These are phyloP conservation scores for Labrus mixtus DNA, from an alignment of 2,113 vertebrate species.

Conservation along the genomic window DNA sequence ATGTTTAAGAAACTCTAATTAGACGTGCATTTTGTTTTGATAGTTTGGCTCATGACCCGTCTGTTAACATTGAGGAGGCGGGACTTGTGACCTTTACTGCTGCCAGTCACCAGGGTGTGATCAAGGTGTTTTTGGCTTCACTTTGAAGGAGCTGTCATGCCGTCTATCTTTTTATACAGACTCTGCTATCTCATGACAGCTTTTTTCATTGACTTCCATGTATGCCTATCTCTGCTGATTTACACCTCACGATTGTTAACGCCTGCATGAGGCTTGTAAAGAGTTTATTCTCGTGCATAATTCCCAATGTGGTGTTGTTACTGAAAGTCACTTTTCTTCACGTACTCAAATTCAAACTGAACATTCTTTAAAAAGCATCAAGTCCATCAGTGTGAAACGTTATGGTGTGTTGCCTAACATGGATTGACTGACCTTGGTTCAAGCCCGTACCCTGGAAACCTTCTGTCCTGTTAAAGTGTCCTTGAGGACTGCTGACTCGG, in stretches of 20 bases:
- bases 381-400: constrained; percentile 18
- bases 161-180: not conserved
- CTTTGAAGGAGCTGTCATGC: not conserved
- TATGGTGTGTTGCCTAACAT: constrained; percentile 19
- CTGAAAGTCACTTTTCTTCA: constrained; percentile 36
- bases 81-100: not conserved
- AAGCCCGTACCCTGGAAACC: not conserved
- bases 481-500: constrained; percentile 63
- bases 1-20: too few species aligned
- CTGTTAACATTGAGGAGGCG: not conserved
- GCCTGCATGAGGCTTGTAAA: constrained; percentile 61
- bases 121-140: not conserved
- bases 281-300: constrained; percentile 47
- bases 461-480: constrained; percentile 53
- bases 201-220: constrained; percentile 28
- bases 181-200: constrained; percentile 11
- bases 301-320: constrained; percentile 39
- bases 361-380: constrained; percentile 27
- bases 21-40: too few species aligned
- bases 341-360: constrained; percentile 16
- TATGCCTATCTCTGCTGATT: constrained; percentile 43
- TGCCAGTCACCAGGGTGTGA: too few species aligned
- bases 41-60: not conserved
- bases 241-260: constrained; percentile 57
- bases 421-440: constrained; percentile 8